These are phyloP conservation scores for Drosophila prosaltans DNA, from an alignment of 1,140 invertebrate species.

Conservation along the genomic window DNA sequence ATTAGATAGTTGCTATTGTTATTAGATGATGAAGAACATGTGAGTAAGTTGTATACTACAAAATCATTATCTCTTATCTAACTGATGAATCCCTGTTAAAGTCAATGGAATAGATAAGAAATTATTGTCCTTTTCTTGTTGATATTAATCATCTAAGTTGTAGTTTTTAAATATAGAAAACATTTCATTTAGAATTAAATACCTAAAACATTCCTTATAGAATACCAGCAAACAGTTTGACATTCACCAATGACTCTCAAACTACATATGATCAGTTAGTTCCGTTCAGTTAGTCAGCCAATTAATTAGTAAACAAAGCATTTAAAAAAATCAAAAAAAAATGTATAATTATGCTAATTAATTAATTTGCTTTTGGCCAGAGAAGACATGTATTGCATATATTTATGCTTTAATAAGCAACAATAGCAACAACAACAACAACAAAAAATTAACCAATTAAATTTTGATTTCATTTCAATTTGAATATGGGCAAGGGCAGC, in stretches of 20 bases:
- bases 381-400: constrained; percentile 50
- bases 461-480: constrained; percentile 8
- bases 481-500: background rate
- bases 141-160: too few relatives aligned
- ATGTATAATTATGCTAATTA: constrained; percentile 78
- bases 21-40: background rate
- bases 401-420: constrained; percentile 52
- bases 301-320: constrained; percentile 79
- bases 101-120: background rate
- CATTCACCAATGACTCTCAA: constrained; percentile 35
- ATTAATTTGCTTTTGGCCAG: constrained; percentile 61
- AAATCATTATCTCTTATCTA: background rate
- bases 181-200: too few relatives aligned
- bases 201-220: too few relatives aligned
- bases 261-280: constrained; percentile 7
- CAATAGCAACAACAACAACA: background rate
- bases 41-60: too few relatives aligned
- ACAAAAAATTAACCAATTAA: background rate
- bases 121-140: too few relatives aligned
- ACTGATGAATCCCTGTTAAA: background rate
- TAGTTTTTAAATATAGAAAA: too few relatives aligned
- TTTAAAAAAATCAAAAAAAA: constrained; percentile 62
- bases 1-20: background rate
- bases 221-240: background rate
- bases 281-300: constrained; percentile 37